Base-by-base conservation (phyloP, 2,888 invertebrate genomes). In the Sesia bembeciformis region DNA sequence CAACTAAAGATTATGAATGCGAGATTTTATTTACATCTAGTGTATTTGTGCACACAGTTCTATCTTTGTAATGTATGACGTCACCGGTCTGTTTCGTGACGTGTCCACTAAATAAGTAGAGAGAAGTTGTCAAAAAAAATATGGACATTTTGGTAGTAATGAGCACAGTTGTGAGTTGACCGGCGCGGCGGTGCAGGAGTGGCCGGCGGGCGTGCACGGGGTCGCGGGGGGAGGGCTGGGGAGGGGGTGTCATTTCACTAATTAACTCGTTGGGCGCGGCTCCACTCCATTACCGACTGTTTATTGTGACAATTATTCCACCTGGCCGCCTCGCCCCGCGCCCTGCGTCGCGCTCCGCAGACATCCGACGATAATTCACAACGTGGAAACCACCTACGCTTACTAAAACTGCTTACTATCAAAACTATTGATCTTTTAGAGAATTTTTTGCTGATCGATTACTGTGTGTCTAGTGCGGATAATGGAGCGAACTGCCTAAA, bases 261-360 rank as follows among this genome's bases (percentile, higher is more conserved):
- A 79, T 79, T 79, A 79, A 78, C 76, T 76, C 70, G 72, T 58
- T 59, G 66, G 67, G 68, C 68, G 81, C 81, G 82, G 72, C 78
- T 68, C 67, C 71, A 78, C 82, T 82, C 84, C 81, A 84, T 85
- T 84, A 84, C 77, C 62, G 71, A 70, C 74, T 82, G 84, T 85
- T 84, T 84, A 84, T 84, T 78, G 84, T 82, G 81, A 82, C 84
- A 84, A 84, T 82, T 81, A 82, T 78, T 76, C 71, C 57, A 53
- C 51, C 56, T 58, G 66, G 63, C 64, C 60, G 57, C 60, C 56
- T 53, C 57, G 60, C 58, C 57, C 55, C 60, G 41, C 60, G 5
- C 62, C 49, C 58, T 38, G 5, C 50, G 38, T 4, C 43, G 7
- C 43, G 43, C 43, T 43, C 43, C 43, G n/a, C 23, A 23, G 23